phyloP scores from a whole-genome alignment of 2,113 vertebrate species.

The Actinemys pallida region DNA sequence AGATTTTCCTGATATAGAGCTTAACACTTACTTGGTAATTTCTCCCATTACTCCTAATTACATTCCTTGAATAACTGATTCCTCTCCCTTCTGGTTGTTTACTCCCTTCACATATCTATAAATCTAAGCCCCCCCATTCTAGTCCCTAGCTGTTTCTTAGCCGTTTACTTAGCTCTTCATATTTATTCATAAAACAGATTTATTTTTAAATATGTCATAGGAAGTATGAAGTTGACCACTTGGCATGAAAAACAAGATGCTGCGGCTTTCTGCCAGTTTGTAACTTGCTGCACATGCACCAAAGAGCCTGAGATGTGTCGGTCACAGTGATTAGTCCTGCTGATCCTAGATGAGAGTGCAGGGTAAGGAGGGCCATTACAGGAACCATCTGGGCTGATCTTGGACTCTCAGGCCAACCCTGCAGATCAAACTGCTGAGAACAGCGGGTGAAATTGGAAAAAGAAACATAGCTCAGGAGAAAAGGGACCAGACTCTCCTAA shows the following conservation, averaged over 20 bases:
- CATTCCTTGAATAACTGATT: not conserved
- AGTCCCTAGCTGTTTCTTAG: not conserved
- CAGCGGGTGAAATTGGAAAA: not conserved
- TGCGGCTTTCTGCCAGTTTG: not conserved
- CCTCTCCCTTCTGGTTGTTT: not conserved
- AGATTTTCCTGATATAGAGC: not conserved
- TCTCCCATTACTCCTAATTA: not conserved
- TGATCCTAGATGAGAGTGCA: not conserved
- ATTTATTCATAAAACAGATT: fast-evolving
- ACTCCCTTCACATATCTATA: not conserved
- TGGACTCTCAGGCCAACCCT: not conserved
- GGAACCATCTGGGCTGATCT: not conserved
- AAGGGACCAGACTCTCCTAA: not conserved
- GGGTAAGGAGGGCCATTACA: not conserved
- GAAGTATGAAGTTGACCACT: not conserved
- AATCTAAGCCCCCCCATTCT: not conserved
- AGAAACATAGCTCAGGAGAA: not conserved
- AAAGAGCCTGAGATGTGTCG: not conserved
- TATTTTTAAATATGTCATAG: not conserved
- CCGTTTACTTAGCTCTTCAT: not conserved
- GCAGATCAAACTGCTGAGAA: not conserved
- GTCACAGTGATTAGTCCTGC: not conserved
- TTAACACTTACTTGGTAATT: not conserved
- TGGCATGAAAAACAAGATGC: not conserved
- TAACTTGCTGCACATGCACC: fast-evolving